Evolutionary conservation across 1,140 invertebrate genomes (phyloP).

Genomic region (Neodiprion fabricii): DNA sequence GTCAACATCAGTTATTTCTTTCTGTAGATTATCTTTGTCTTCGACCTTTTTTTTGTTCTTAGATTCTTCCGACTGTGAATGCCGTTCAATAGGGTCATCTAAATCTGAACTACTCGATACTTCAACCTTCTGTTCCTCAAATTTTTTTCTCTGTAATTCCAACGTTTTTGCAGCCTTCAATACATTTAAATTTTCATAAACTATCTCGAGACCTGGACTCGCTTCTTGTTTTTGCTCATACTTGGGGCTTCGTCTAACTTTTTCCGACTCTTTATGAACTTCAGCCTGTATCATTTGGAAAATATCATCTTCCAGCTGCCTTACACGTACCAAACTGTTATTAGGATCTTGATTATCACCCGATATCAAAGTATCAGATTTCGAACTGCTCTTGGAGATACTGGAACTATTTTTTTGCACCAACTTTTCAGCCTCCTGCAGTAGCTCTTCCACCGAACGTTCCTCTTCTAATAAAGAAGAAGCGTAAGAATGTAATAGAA

Average conservation of each 20-base stretch:
- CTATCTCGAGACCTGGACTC: constrained; percentile 40
- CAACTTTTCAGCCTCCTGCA: constrained; percentile 57
- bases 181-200: constrained; percentile 42
- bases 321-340: constrained; percentile 35
- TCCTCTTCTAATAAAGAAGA: constrained; percentile 41
- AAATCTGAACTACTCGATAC: constrained; percentile 54
- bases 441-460: constrained; percentile 53
- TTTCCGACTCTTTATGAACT: constrained; percentile 51
- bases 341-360: constrained; percentile 32
- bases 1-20: constrained; percentile 60
- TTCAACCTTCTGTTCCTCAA: constrained; percentile 53
- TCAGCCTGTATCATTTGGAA: constrained; percentile 54
- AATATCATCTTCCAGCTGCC: constrained; percentile 53
- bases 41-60: constrained; percentile 36
- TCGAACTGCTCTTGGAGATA: constrained; percentile 45
- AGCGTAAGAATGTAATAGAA: no score
- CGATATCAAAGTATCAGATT: constrained; percentile 42
- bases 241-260: constrained; percentile 45
- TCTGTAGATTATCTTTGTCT: constrained; percentile 52
- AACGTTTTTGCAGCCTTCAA: constrained; percentile 38
- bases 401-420: constrained; percentile 50
- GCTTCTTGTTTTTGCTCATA: constrained; percentile 40
- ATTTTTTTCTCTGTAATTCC: constrained; percentile 47
- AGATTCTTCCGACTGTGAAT: constrained; percentile 50
- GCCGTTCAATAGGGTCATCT: constrained; percentile 57